Evolutionary conservation across 2,797 vertebrate genomes (phyloP).

Genomic region (Galagoides demidoff): DNA sequence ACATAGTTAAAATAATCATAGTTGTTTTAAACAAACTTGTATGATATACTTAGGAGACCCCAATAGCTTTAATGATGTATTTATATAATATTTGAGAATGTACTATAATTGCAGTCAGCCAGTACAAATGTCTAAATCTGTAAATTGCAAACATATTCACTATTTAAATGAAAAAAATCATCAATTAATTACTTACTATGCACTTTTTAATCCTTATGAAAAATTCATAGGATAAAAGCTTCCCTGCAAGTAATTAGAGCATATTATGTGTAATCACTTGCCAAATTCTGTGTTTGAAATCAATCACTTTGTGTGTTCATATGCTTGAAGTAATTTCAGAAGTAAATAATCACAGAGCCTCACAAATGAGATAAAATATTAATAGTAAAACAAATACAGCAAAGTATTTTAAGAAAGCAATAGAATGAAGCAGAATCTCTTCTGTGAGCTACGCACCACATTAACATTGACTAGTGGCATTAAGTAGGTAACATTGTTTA

Average conservation of each 20-base stretch:
- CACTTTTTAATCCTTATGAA: constrained; percentile 73
- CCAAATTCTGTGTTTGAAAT: constrained; percentile 75
- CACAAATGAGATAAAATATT: constrained; percentile 67
- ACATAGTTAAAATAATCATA: constrained; percentile 64
- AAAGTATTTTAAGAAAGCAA: constrained; percentile 27
- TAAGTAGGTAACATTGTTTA: background rate
- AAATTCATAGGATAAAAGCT: constrained; percentile 72
- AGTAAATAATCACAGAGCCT: constrained; percentile 75
- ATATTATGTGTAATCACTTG: constrained; percentile 76
- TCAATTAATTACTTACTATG: constrained; percentile 72
- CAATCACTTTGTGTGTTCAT: constrained; percentile 73
- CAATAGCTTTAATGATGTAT: constrained; percentile 61
- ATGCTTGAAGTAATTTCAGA: constrained; percentile 77
- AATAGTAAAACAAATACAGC: constrained; percentile 66
- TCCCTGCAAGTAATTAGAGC: constrained; percentile 69
- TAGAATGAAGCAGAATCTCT: background rate
- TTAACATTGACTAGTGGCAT: background rate
- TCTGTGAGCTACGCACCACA: background rate
- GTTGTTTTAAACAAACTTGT: constrained; percentile 59
- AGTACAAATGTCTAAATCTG: constrained; percentile 63
- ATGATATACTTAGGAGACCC: constrained; percentile 58
- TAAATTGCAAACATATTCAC: constrained; percentile 67
- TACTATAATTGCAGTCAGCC: constrained; percentile 52
- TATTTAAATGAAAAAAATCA: constrained; percentile 50
- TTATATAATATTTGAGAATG: constrained; percentile 66